Evolutionary conservation across 2,888 invertebrate genomes (phyloP), one percentile per base, ranked within the genome.

Genomic region (Vesta saturnalis): DNA sequence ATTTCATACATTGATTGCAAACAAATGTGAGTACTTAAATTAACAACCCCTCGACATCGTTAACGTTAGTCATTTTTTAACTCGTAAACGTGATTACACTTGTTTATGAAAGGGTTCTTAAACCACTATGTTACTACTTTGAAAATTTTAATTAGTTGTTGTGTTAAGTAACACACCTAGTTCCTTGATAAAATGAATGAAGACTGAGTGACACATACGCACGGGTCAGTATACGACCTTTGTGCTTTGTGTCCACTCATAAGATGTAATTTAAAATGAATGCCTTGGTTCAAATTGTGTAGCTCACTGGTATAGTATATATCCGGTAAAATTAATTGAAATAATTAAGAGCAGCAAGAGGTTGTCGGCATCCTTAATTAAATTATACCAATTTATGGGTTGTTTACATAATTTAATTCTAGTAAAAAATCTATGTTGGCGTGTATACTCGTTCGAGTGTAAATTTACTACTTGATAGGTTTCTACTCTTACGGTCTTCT

Each of bases 291-390:
- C 10, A 6, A 64, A 60, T 56, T 60, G 56, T 46, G 47, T 58
- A 64, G 58, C 22, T 57, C 46, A 55, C 56, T 64, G n/a, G n/a
- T 64, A 64, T 14, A 43, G 14, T 47, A 49, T 23, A 60, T 66
- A 66, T 66, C 66, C 66, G 66, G 66, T 56, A 49, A 10, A 64
- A 59, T 66, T 66, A 66, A 66, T 66, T 60, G 56, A 22, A n/a
- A 22, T 54, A 64, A 64, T 64, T 64, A 64, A 64, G n/a, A n/a
- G n/a, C n/a, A n/a, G n/a, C n/a, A n/a, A n/a, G 63, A 57, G 57
- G 23, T 23, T 56, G 56, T 47, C 57, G 21, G 57, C 63, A 63
- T 16, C 10, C 16, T 22, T 47, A 63, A 57, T 49, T 39, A 46
- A n/a, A 57, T 57, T 57, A 63, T 63, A 39, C 8, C 23, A 2